Conservation (phyloP, 2,797 vertebrate genomes). For the Euphonia xanthogaster region DNA sequence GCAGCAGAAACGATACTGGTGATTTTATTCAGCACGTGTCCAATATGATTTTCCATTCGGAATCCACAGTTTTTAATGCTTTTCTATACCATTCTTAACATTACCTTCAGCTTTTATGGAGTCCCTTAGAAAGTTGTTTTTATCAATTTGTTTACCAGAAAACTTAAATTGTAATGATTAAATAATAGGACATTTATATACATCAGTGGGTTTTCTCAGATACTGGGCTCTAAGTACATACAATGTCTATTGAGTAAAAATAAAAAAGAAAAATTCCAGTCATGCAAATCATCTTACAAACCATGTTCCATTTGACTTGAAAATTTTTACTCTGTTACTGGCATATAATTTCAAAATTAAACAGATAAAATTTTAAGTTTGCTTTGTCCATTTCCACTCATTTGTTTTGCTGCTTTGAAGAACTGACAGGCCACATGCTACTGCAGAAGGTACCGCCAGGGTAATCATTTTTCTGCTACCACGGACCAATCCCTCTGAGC, state of each 20-base stretch:
- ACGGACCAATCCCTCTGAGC: neutral
- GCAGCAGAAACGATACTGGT: constrained; percentile 66
- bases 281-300: constrained; percentile 73
- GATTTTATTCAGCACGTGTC: constrained; percentile 80
- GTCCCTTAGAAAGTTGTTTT: constrained; percentile 60
- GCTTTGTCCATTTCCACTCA: constrained; percentile 37
- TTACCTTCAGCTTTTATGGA: constrained; percentile 69
- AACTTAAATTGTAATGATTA: constrained; percentile 69
- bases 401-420: constrained; percentile 25
- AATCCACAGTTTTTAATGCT: constrained; percentile 70
- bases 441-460: neutral
- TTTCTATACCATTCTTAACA: constrained; percentile 60
- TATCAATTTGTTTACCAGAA: constrained; percentile 65
- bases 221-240: constrained; percentile 67
- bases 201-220: constrained; percentile 50
- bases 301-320: constrained; percentile 57
- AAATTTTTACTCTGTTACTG: constrained; percentile 58
- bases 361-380: constrained; percentile 19
- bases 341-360: constrained; percentile 34
- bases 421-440: constrained; percentile 43
- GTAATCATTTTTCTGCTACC: neutral
- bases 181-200: constrained; percentile 72
- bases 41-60: constrained; percentile 69
- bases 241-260: constrained; percentile 61
- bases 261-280: constrained; percentile 62